Evolutionary conservation across 2,113 vertebrate species (phyloP).

Genomic region (Poeciliopsis occidentalis): DNA sequence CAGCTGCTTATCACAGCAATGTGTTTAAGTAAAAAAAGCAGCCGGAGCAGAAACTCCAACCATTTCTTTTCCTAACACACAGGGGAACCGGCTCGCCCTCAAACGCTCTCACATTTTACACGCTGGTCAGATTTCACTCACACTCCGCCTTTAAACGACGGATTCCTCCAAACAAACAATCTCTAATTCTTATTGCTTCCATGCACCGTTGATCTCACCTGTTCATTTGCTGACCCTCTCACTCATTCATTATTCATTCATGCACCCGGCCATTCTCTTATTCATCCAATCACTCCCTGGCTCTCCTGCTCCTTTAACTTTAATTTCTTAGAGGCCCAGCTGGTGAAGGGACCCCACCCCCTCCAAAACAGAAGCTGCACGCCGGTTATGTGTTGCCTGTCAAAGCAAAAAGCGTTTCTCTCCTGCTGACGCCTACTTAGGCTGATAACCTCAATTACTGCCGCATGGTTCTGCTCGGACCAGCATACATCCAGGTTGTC

Average conservation of each 20-base stretch:
- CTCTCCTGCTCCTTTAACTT: conserved; percentile 33
- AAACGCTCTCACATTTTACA: background rate
- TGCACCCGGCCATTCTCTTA: conserved; percentile 36
- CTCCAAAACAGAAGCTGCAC: conserved; percentile 21
- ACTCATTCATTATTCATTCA: conserved; percentile 25
- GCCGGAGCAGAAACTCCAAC: conserved; percentile 15
- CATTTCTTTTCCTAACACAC: conserved; percentile 19
- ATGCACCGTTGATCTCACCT: conserved; percentile 20
- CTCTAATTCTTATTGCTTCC: background rate
- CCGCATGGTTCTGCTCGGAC: conserved; percentile 1
- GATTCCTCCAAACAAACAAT: background rate
- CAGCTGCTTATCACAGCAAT: no score
- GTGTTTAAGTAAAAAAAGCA: no score
- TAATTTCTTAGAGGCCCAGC: conserved; percentile 64
- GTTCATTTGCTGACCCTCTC: conserved; percentile 37
- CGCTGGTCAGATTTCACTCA: background rate
- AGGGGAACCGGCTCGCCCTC: conserved; percentile 3
- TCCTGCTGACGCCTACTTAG: conserved; percentile 73
- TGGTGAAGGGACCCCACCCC: conserved; percentile 32
- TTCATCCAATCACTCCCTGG: conserved; percentile 36
- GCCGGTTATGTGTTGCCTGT: conserved; percentile 60
- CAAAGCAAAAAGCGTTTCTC: conserved; percentile 63
- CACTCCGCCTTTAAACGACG: background rate
- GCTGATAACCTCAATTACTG: conserved; percentile 68
- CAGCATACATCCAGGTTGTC: conserved; percentile 44